Base-by-base conservation (phyloP, 92 coral and sea anemone genomes). In the Porites evermanni region DNA sequence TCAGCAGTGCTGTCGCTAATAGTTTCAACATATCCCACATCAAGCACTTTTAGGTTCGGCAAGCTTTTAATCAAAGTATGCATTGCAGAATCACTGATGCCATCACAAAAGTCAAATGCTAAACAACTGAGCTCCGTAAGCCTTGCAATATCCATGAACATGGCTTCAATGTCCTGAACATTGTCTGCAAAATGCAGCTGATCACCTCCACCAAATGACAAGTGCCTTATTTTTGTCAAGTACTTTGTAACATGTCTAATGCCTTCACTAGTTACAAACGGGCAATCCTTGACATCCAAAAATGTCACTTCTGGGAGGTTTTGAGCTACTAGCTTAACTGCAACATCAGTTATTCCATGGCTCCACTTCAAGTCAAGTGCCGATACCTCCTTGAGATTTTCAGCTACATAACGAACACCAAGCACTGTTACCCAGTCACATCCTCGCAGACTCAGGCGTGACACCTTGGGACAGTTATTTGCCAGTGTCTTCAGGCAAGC, bases 121-220 rank as follows among this genome's bases (percentile, higher is more conserved):
- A 95, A 85, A 24, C 93, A 88, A 53, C 87, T 84, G 19, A 96
- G 92, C 60, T 94, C 88, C 2, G 91, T 86, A 87, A 96, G 75
- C 84, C 84, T 74, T 14, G 98, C 86, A 72, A 96, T 91, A 47
- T 94, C 96, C 38, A 76, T 23, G 83, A 96, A 96, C 98, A 96
- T 92, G 2, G 54, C 68, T 52, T 94, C 89, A 5, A 96, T 68
- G 47, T 94, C 94, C 29, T 92, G 90, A 69, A 86, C 78, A 54
- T 75, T 87, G 59, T 93, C 73, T 32, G 94, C 87, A 91, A 92
- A 94, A 74, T 95, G 95, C 76, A 94, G 67, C 70, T 92, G 92
- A 71, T 93, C 98, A 44, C 94, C 91, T 8, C 98, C 96, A 21
- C 98, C 98, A 94, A 96, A 96, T 54, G 98, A 92, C 67, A 96